Evolutionary conservation across 2,888 invertebrate genomes (phyloP).

Genomic region (Polyommatus iphigenia): DNA sequence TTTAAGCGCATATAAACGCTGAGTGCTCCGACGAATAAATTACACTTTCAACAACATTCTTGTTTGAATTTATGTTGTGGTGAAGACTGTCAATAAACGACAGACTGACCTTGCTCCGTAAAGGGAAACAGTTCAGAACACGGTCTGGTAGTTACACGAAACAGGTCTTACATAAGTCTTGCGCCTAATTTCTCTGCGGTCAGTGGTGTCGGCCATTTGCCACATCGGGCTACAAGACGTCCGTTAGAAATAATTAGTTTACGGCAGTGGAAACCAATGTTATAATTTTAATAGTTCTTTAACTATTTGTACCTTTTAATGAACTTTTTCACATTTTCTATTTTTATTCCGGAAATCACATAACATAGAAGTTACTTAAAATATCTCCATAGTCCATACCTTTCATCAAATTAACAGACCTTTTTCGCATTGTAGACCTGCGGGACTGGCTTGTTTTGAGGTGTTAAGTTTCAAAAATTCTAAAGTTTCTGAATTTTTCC

Average conservation of each 20-base stretch:
- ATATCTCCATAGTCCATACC: too few relatives aligned
- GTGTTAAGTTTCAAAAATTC: too few relatives aligned
- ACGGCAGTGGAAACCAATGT: neutral
- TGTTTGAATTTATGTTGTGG: neutral
- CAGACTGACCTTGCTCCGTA: neutral
- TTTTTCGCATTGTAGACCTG: too few relatives aligned
- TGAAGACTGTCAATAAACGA: neutral
- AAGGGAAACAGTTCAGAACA: conserved; percentile 9
- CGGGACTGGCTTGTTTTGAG: too few relatives aligned
- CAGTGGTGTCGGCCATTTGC: neutral
- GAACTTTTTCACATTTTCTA: neutral
- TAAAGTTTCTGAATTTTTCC: too few relatives aligned
- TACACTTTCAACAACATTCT: neutral
- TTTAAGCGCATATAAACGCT: conserved; percentile 39
- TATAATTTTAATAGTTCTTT: neutral
- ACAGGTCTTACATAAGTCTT: neutral
- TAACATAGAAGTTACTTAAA: neutral
- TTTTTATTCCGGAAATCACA: neutral
- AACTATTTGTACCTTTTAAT: neutral
- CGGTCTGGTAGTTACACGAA: neutral
- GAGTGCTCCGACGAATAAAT: neutral
- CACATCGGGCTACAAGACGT: neutral
- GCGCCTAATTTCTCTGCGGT: neutral
- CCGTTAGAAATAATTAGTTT: neutral
- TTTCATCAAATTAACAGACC: too few relatives aligned